Conservation (phyloP, 2,888 invertebrate genomes). For the Phaedon cochleariae region DNA sequence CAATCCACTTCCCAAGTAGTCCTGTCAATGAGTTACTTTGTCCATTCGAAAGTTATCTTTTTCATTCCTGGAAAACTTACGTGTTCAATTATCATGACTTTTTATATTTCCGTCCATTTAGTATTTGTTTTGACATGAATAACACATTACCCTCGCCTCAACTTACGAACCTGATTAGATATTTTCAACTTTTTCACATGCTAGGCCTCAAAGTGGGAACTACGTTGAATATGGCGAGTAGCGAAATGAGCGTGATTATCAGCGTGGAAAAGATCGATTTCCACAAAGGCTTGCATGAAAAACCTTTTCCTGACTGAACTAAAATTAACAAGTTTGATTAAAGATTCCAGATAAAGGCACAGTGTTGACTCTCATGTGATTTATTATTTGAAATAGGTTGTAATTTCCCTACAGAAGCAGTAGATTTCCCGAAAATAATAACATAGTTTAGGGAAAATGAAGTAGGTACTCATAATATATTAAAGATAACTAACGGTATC, state of each 20-base stretch:
- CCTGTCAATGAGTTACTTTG: too few species aligned
- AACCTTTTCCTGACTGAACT: constrained; percentile 46
- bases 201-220: not conserved
- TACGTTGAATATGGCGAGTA: constrained; percentile 4
- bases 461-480: not conserved
- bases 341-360: constrained; percentile 49
- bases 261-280: constrained; percentile 41
- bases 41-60: too few species aligned
- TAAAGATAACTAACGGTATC: not conserved
- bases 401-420: constrained; percentile 6
- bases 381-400: constrained; percentile 45
- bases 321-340: constrained; percentile 52
- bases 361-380: constrained; percentile 50
- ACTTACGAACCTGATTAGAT: not conserved
- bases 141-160: not conserved
- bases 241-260: constrained; percentile 13
- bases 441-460: not conserved
- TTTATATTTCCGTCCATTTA: not conserved
- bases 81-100: not conserved
- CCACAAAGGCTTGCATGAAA: constrained; percentile 42
- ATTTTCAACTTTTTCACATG: constrained; percentile 8
- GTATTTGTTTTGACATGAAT: constrained; percentile 2
- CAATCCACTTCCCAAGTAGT: too few species aligned
- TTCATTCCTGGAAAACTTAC: not conserved
- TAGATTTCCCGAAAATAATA: not conserved